Base-by-base conservation (phyloP, 1,140 invertebrate genomes). In the Diprion similis region DNA sequence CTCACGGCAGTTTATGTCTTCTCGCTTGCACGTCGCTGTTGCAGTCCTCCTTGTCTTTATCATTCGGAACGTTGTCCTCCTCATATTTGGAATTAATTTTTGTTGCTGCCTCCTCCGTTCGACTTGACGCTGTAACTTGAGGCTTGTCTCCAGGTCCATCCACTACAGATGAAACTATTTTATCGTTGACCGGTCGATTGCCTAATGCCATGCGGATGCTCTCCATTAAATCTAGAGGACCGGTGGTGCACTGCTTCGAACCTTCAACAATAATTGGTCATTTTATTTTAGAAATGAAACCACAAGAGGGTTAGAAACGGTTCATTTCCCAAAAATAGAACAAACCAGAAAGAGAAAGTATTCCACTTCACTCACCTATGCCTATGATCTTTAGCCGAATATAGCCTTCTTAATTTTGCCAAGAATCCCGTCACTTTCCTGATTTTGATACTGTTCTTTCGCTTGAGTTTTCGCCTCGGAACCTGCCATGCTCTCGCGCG, bases 401-500 rank as follows among this genome's bases (percentile, higher is more conserved):
- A 93, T 89, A 59, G 91, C 91, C 78, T 87, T 90, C 84, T 92
- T 93, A 76, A 93, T 90, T 86, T 90, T 92, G 81, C 76, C 84
- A 75, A 93, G 86, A 68, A 93, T 79, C 78, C 91, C 89, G 72
- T 86, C 81, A 72, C 85, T 84, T 59, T 51, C 15, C 66, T 81
- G 75, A 18, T 70, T 74, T 19, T 80, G 68, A 10, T 76, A 82
- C 72, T 82, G 77, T 77, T 86, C 80, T 79, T 87, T 88, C 81
- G 84, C 85, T 89, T 90, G 87, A 84, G 88, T 86, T 86, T 87
- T 80, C 76, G 83, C 80, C 84, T 86, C 86, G 65, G 87, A 88
- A 76, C 87, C 89, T 78, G 89, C 86, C 81, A 86, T 79, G 11
- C 59, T 81, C 81, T 84, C 86, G 51, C 51, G 51, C 11, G 51